A percentile compares a stretch with the other conserved stretches of the same genome.
Evolutionary conservation across 2,113 vertebrate species (phyloP).

Genomic region (Leptocoma aspasia): DNA sequence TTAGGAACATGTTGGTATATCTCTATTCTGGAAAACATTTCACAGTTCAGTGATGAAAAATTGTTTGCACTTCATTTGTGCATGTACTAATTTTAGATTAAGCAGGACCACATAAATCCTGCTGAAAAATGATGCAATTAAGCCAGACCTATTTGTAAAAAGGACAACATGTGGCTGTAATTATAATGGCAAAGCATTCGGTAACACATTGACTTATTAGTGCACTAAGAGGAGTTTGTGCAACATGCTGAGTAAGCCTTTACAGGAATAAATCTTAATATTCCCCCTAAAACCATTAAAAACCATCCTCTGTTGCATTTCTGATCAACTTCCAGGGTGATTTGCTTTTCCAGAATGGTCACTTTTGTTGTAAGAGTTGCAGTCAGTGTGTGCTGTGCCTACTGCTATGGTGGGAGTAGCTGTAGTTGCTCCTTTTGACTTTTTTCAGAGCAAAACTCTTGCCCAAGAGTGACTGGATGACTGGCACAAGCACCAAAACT

Average conservation of each 20-base stretch:
- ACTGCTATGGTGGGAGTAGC: not conserved
- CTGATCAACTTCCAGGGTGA: not conserved
- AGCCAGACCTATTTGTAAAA: constrained; percentile 72
- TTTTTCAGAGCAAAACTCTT: not conserved
- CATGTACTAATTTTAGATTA: constrained; percentile 75
- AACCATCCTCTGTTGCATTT: not conserved
- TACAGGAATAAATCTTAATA: constrained; percentile 70
- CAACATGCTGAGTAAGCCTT: constrained; percentile 71
- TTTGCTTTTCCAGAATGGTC: not conserved
- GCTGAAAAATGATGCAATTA: constrained; percentile 76
- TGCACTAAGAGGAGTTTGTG: constrained; percentile 68
- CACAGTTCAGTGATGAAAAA: constrained; percentile 64
- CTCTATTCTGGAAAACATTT: constrained; percentile 49
- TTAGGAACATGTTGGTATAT: constrained; percentile 30
- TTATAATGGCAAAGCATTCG: constrained; percentile 70
- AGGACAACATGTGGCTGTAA: constrained; percentile 74
- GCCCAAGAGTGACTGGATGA: not conserved
- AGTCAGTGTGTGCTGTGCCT: not conserved
- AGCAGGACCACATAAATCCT: constrained; percentile 71
- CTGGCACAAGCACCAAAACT: not conserved
- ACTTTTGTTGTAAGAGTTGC: not conserved
- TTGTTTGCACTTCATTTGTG: constrained; percentile 72
- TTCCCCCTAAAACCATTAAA: constrained; percentile 22
- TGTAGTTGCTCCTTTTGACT: not conserved
- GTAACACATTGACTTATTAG: constrained; percentile 75